Evolutionary conservation across 2,113 vertebrate species (phyloP), one percentile per base, ranked within the genome.

Genomic region (Ptyas mucosa): DNA sequence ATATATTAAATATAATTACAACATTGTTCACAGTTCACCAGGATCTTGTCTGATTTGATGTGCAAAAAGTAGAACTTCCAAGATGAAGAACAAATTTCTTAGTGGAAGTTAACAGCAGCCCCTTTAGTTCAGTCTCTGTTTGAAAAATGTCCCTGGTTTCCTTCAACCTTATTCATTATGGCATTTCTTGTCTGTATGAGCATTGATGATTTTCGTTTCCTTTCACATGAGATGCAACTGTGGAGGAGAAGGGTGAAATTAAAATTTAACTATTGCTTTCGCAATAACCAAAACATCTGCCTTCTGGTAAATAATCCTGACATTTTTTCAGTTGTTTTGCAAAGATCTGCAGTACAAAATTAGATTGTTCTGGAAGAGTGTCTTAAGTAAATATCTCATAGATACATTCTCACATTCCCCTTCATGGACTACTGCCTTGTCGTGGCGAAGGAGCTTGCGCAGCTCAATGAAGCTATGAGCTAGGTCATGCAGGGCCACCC

Each of bases 21-120:
- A 88, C 89, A 29, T 39, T 91, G 69, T 91, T 95, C 92, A 88
- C 95, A 97, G 94, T 20, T 90, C 55, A 94, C 2, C 15, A 94
- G 18, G 26, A 94, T 90, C 6, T 96, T 0, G 52, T 1, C 18
- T 92, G 89, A 85, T 87, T 85, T 20, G 54, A 0, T 89, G 15
- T 95, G 61, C 55, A 90, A 89, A 34, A n/a, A 24, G 94, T 92
- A 95, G 18, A 94, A 97, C 88, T 6, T 96, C 96, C 55, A 96
- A 95, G 88, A 94, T 7, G 53, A 26, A 85, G 0, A 92, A 93
- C 86, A 94, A 95, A 15, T 12, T 89, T 57, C 94, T 90, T 21
- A 7, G 49, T 94, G 24, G 91, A 43, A 94, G 8, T 91, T 93
- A 88, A 88, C 55, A 39, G 93, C 46, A 96, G 93, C 89, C 93